These are phyloP conservation scores for Eristalis arbustorum DNA, from an alignment of 2,888 invertebrate species.

Conservation along the genomic window DNA sequence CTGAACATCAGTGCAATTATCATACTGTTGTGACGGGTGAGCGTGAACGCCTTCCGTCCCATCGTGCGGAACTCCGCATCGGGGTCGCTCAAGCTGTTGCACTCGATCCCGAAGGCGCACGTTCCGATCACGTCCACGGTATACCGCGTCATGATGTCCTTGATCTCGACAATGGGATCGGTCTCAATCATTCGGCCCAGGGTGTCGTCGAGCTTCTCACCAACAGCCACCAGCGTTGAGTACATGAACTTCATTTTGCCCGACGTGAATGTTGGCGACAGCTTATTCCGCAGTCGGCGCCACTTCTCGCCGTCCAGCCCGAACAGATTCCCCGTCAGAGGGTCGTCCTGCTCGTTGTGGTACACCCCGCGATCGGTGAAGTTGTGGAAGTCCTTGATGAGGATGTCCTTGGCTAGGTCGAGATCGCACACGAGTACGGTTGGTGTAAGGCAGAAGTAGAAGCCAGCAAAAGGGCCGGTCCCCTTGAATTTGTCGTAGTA, in stretches of 20 bases:
- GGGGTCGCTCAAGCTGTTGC: constrained; percentile 79
- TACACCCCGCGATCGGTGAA: constrained; percentile 77
- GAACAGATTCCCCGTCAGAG: constrained; percentile 78
- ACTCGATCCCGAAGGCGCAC: constrained; percentile 81
- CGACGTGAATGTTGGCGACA: constrained; percentile 74
- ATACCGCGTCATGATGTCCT: constrained; percentile 79
- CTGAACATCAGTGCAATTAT: constrained; percentile 71
- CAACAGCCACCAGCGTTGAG: constrained; percentile 73
- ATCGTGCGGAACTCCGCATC: constrained; percentile 78
- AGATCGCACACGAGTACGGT: constrained; percentile 75
- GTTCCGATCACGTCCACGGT: constrained; percentile 82
- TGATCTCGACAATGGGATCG: constrained; percentile 75
- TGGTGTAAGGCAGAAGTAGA: constrained; percentile 76
- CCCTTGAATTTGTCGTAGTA: constrained; percentile 74
- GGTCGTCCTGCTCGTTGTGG: constrained; percentile 76
- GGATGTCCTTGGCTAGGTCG: constrained; percentile 75
- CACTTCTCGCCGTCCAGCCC: constrained; percentile 79
- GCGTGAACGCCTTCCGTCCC: constrained; percentile 72
- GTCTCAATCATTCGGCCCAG: not conserved
- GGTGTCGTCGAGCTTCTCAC: constrained; percentile 12
- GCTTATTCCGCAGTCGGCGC: constrained; percentile 76
- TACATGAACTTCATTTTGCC: constrained; percentile 75
- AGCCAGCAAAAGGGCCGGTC: constrained; percentile 75
- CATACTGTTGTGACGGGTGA: constrained; percentile 72
- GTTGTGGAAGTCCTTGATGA: constrained; percentile 75